A percentile compares a stretch with the other conserved stretches of the same genome.
Evolutionary conservation across 2,888 invertebrate genomes (phyloP).

Genomic region (Adineta ricciae): DNA sequence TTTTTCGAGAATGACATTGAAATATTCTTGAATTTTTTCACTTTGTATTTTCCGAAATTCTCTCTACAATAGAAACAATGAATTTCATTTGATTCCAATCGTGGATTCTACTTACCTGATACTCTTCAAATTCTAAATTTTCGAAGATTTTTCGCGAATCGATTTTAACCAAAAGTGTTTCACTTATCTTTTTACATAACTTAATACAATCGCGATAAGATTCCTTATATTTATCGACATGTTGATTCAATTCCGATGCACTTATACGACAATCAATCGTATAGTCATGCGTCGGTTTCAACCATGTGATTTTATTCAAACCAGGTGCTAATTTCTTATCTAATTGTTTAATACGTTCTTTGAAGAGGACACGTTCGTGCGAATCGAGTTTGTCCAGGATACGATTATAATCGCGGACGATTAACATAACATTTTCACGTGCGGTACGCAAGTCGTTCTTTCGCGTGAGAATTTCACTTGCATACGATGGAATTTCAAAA

Average conservation of each 20-base stretch:
- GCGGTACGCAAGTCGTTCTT: slow-evolving; percentile 45
- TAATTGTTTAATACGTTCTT: slow-evolving; percentile 59
- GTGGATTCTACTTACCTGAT: slow-evolving; percentile 42
- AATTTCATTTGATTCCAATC: background rate
- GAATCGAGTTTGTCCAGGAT: slow-evolving; percentile 58
- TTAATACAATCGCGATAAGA: slow-evolving; percentile 56
- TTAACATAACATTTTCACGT: slow-evolving; percentile 48
- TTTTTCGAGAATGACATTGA: slow-evolving; percentile 44
- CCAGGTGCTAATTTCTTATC: slow-evolving; percentile 52
- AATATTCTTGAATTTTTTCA: slow-evolving; percentile 41
- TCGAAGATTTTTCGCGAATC: slow-evolving; percentile 48
- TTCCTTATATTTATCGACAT: slow-evolving; percentile 67
- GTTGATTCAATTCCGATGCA: slow-evolving; percentile 41
- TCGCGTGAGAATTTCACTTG: slow-evolving; percentile 57
- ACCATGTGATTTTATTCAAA: slow-evolving; percentile 50
- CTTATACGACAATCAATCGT: slow-evolving; percentile 47
- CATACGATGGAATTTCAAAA: slow-evolving; percentile 62
- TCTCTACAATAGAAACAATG: slow-evolving; percentile 23
- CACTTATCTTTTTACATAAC: slow-evolving; percentile 47
- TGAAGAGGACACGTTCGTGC: slow-evolving; percentile 68
- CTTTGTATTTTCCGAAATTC: slow-evolving; percentile 53
- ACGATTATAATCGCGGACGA: slow-evolving; percentile 51
- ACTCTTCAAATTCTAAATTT: slow-evolving; percentile 48
- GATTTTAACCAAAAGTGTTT: slow-evolving; percentile 47
- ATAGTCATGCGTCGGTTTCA: slow-evolving; percentile 47